Percentiles rank a stretch among this genome's conserved stretches.
These are phyloP conservation scores for Tryphoninae sp. DNA, from an alignment of 2,888 invertebrate genomes.

Conservation along the genomic window DNA sequence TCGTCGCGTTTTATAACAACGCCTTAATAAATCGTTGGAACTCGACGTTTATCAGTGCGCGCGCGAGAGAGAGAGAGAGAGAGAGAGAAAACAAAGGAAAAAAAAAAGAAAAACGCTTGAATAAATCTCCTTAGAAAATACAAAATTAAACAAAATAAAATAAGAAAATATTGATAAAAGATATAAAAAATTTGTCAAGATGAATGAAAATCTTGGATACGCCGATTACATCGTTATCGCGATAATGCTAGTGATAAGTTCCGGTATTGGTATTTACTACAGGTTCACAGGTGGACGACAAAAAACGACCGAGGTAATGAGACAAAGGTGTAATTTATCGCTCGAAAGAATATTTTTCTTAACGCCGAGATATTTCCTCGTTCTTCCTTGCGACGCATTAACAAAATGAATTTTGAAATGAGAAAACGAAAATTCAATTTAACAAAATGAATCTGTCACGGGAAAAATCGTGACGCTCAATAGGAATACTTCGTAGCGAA, in stretches of 20 bases:
- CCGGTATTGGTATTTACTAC: slow-evolving; percentile 91
- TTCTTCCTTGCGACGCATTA: background rate
- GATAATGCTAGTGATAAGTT: slow-evolving; percentile 87
- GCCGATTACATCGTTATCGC: slow-evolving; percentile 90
- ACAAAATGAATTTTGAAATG: background rate
- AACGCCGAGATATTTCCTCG: background rate
- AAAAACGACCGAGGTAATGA: slow-evolving; percentile 88
- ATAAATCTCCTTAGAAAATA: no score
- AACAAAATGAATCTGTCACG: background rate
- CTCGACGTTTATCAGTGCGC: background rate
- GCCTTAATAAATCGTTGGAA: background rate
- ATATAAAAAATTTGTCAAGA: slow-evolving; percentile 27
- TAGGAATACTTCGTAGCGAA: slow-evolving; percentile 93
- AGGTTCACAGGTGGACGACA: slow-evolving; percentile 92
- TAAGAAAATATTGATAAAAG: background rate
- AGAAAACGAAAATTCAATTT: background rate
- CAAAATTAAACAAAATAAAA: no score
- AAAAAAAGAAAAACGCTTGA: no score
- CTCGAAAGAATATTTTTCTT: background rate
- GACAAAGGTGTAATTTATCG: background rate
- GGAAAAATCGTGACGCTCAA: slow-evolving; percentile 60
- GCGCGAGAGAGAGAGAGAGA: background rate
- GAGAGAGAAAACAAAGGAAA: background rate
- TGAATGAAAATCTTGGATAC: slow-evolving; percentile 75
- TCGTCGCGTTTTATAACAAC: background rate